Percentiles rank a stretch among this genome's conserved stretches.
These are phyloP conservation scores for Cyrtonyx montezumae DNA, from an alignment of 2,113 vertebrate species.

Conservation along the genomic window DNA sequence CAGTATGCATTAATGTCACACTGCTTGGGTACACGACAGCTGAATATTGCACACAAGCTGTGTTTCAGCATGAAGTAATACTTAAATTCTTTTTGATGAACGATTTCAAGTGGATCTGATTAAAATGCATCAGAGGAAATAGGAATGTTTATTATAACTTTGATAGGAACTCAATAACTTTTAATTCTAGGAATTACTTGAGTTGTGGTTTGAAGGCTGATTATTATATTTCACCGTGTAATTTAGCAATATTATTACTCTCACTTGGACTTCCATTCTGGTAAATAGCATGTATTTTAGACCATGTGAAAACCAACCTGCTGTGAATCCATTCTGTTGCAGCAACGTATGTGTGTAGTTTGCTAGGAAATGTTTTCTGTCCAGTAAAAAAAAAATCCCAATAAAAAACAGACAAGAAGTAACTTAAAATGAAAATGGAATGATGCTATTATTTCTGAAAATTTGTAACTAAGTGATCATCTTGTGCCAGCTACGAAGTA, in stretches of 20 bases:
- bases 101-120: slow-evolving; percentile 23
- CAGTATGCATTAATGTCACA: background rate
- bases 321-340: background rate
- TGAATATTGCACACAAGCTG: background rate
- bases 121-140: background rate
- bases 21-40: background rate
- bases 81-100: background rate
- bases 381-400: background rate
- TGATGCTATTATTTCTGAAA: background rate
- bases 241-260: background rate
- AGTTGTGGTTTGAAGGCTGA: background rate
- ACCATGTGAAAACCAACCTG: background rate
- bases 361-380: slow-evolving; percentile 11
- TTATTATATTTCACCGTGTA: background rate
- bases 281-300: slow-evolving; percentile 7
- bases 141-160: background rate
- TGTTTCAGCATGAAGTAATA: background rate
- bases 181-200: background rate
- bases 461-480: background rate
- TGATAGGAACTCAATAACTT: background rate
- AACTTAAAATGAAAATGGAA: slow-evolving; percentile 29
- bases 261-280: background rate
- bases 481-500: background rate
- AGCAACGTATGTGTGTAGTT: background rate
- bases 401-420: background rate